Conservation (phyloP, 2,888 invertebrate species). For the Drosophila paranaensis region DNA sequence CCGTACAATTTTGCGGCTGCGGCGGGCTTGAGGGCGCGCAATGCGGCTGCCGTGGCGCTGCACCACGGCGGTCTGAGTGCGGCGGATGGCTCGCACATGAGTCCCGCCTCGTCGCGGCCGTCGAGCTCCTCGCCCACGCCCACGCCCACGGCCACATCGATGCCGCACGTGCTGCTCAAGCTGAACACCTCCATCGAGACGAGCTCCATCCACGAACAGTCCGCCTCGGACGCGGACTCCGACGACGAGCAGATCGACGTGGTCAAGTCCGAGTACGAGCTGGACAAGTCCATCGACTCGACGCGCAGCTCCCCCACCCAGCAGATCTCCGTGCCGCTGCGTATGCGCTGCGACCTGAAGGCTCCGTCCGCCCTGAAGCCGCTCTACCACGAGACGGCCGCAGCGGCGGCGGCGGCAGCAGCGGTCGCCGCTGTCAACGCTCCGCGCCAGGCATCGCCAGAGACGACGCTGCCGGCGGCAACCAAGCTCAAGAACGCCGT, state of each 20-base stretch:
- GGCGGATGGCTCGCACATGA: constrained; percentile 78
- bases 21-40: constrained; percentile 78
- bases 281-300: constrained; percentile 81
- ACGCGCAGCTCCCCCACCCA: constrained; percentile 83
- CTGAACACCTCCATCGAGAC: constrained; percentile 87
- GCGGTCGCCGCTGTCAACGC: background rate
- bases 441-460: constrained; percentile 71
- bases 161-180: constrained; percentile 73
- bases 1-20: constrained; percentile 86
- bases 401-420: constrained; percentile 17
- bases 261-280: constrained; percentile 88
- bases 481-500: constrained; percentile 87
- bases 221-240: constrained; percentile 87
- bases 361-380: constrained; percentile 87
- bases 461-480: constrained; percentile 85
- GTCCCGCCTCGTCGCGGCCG: constrained; percentile 82
- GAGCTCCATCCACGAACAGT: constrained; percentile 87
- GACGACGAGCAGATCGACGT: constrained; percentile 91
- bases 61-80: constrained; percentile 57
- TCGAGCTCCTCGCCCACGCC: constrained; percentile 84
- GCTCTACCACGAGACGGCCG: constrained; percentile 84
- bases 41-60: constrained; percentile 68
- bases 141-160: constrained; percentile 75
- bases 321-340: constrained; percentile 86
- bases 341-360: constrained; percentile 86